phyloP scores from a whole-genome alignment of 2,113 vertebrate genomes.

The Austrofundulus limnaeus region DNA sequence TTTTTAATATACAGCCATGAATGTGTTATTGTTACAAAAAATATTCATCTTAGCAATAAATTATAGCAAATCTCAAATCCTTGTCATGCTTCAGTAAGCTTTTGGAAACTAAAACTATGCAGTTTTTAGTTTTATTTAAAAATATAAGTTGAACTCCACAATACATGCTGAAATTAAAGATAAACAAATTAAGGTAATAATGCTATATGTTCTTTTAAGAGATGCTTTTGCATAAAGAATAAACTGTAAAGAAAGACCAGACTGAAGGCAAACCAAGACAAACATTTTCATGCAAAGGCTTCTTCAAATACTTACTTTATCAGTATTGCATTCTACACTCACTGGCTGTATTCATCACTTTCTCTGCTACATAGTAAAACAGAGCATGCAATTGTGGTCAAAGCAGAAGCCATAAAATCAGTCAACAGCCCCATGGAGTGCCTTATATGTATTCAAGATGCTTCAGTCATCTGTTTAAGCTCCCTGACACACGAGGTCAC shows the following conservation, averaged over 20 bases:
- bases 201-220: no score
- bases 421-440: neutral
- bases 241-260: neutral
- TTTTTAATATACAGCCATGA: no score
- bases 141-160: no score
- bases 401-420: slow-evolving; percentile 3
- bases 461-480: slow-evolving; percentile 16
- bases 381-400: neutral
- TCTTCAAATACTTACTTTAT: slow-evolving; percentile 44
- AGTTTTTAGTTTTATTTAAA: no score
- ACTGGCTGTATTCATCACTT: neutral
- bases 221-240: no score
- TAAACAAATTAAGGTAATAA: no score
- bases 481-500: slow-evolving; percentile 22
- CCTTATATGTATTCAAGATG: slow-evolving; percentile 22
- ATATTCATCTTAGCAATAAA: no score
- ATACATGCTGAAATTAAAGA: no score
- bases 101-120: no score
- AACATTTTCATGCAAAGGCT: slow-evolving; percentile 4
- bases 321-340: slow-evolving; percentile 7
- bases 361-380: slow-evolving; percentile 3
- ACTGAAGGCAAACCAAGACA: neutral
- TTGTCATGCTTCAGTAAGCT: no score
- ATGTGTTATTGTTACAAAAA: no score
- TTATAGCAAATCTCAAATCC: no score